A percentile compares a stretch with the other conserved stretches of the same genome.
Conservation (phyloP, 2,797 vertebrate species). For the Enteromius treurensis region DNA sequence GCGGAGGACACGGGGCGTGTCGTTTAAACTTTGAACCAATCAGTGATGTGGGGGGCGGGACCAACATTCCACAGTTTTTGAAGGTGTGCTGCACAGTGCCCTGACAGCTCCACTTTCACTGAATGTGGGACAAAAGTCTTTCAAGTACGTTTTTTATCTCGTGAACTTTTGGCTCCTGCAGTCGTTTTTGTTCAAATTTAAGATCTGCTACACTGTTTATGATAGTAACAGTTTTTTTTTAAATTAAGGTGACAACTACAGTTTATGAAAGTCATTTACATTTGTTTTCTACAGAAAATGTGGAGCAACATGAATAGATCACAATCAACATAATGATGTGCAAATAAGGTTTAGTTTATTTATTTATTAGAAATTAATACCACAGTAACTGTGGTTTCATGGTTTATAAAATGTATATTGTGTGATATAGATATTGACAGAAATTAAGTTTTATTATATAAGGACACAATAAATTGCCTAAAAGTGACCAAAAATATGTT, state of each 20-base stretch:
- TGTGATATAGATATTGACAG: too few relatives aligned
- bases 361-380: too few relatives aligned
- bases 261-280: neutral
- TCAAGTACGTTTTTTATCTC: neutral
- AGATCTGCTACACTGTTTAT: neutral
- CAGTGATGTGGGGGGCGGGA: constrained; percentile 64
- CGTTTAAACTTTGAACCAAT: constrained; percentile 79
- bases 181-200: neutral
- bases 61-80: constrained; percentile 37
- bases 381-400: too few relatives aligned
- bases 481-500: too few relatives aligned
- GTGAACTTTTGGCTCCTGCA: neutral
- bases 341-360: too few relatives aligned
- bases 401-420: too few relatives aligned
- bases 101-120: constrained; percentile 62
- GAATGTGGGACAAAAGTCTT: constrained; percentile 6
- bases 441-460: too few relatives aligned
- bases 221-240: neutral
- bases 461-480: too few relatives aligned
- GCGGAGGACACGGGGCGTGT: constrained; percentile 63
- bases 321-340: too few relatives aligned
- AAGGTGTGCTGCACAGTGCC: constrained; percentile 72
- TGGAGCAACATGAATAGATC: too few relatives aligned
- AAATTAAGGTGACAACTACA: neutral
- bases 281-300: too few relatives aligned